Evolutionary conservation across 2,888 invertebrate species (phyloP).

Genomic region (Orthosia gothica): DNA sequence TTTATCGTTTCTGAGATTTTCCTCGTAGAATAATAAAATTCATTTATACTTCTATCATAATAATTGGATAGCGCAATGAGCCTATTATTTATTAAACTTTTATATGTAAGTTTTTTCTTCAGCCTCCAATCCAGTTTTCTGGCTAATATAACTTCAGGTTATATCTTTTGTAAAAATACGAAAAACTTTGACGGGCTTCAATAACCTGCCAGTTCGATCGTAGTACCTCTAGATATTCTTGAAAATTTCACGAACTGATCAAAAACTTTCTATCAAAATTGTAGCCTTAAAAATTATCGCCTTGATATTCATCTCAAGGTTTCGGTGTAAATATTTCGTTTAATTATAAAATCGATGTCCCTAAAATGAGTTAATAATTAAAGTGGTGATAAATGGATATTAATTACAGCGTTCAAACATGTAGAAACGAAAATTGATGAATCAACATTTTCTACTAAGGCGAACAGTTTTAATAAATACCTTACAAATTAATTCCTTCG

Average conservation of each 20-base stretch:
- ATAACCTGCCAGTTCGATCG: conserved; percentile 55
- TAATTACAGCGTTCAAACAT: conserved; percentile 10
- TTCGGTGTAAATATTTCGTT: conserved; percentile 27
- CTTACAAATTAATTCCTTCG: conserved; percentile 54
- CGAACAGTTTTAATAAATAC: conserved; percentile 54
- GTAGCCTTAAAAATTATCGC: conserved; percentile 25
- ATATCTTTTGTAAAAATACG: conserved; percentile 36
- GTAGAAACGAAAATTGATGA: conserved; percentile 38
- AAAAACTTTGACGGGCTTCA: conserved; percentile 49
- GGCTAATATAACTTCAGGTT: conserved; percentile 34
- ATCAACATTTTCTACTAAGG: conserved; percentile 38
- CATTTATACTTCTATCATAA: too few relatives aligned
- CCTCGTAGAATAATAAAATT: not conserved
- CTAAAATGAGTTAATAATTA: conserved; percentile 19
- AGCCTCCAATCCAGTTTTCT: conserved; percentile 18
- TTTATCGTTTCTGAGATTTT: not conserved
- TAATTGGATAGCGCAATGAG: not conserved
- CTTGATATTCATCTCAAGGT: conserved; percentile 1
- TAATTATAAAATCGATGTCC: too few relatives aligned
- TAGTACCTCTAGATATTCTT: conserved; percentile 29
- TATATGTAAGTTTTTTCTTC: conserved; percentile 2
- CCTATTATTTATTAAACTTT: conserved; percentile 15
- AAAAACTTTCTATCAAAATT: conserved; percentile 45
- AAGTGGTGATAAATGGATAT: conserved; percentile 27
- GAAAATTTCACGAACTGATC: conserved; percentile 47